Percentiles rank a stretch among this genome's conserved stretches.
These are phyloP conservation scores for Lasioglossum leucozonium DNA, from an alignment of 2,888 invertebrate species.

Conservation along the genomic window DNA sequence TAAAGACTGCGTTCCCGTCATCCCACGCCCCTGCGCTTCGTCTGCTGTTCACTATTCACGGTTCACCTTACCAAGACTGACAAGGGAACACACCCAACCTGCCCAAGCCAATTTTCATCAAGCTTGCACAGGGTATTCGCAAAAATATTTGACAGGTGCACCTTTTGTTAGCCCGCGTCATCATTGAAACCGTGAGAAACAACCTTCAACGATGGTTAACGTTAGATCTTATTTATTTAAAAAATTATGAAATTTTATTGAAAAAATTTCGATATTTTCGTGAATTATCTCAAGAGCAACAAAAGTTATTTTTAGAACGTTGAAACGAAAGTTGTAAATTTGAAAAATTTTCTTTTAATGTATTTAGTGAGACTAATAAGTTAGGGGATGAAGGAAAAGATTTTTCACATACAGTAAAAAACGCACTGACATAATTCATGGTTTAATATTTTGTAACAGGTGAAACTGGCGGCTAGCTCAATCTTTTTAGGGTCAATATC, in stretches of 20 bases:
- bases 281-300: too few relatives aligned
- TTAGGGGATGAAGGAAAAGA: too few relatives aligned
- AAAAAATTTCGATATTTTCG: too few relatives aligned
- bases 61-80: not conserved
- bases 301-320: too few relatives aligned
- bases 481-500: not conserved
- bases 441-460: not conserved
- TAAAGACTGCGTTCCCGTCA: slow-evolving; percentile 35
- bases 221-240: too few relatives aligned
- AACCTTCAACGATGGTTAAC: too few relatives aligned
- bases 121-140: not conserved
- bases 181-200: not conserved
- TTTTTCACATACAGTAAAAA: too few relatives aligned
- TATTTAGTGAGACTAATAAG: too few relatives aligned
- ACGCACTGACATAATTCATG: too few relatives aligned
- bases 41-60: not conserved
- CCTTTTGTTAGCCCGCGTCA: not conserved
- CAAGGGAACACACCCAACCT: not conserved
- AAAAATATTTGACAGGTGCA: not conserved
- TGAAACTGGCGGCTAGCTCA: not conserved
- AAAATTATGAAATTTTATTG: too few relatives aligned
- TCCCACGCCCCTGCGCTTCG: slow-evolving; percentile 7
- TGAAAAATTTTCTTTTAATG: too few relatives aligned
- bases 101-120: not conserved
- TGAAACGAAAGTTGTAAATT: too few relatives aligned